These are phyloP conservation scores for Parnassius mnemosyne DNA, from an alignment of 2,888 invertebrate species.

Conservation along the genomic window DNA sequence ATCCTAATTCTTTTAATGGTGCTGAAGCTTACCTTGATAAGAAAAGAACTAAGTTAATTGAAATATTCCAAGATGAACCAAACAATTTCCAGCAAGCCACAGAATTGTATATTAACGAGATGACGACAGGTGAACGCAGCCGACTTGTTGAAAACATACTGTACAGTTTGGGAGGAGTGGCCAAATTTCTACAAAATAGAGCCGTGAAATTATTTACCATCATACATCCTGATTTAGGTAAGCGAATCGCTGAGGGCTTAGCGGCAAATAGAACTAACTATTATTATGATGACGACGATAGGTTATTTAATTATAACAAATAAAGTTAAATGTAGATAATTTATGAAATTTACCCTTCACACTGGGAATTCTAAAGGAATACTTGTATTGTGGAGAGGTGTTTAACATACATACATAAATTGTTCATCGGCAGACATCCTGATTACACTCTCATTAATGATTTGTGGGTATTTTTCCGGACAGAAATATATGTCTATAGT, in stretches of 20 bases:
- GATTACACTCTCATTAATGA: too few relatives aligned
- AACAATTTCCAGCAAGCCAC: slow-evolving; percentile 93
- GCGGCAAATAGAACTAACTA: slow-evolving; percentile 41
- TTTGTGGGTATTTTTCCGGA: too few relatives aligned
- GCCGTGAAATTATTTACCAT: slow-evolving; percentile 89
- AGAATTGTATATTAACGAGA: slow-evolving; percentile 86
- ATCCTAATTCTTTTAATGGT: slow-evolving; percentile 95
- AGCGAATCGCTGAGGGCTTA: slow-evolving; percentile 47
- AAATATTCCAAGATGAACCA: slow-evolving; percentile 85
- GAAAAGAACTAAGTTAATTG: slow-evolving; percentile 72
- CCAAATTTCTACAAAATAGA: slow-evolving; percentile 74
- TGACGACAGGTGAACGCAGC: slow-evolving; percentile 86
- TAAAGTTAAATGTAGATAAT: too few relatives aligned
- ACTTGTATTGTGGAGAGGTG: too few relatives aligned
- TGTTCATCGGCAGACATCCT: too few relatives aligned
- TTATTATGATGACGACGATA: slow-evolving; percentile 35
- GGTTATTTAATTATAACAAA: slow-evolving; percentile 19
- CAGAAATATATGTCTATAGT: too few relatives aligned
- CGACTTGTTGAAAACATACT: slow-evolving; percentile 90
- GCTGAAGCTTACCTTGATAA: slow-evolving; percentile 84
- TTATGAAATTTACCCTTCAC: not conserved
- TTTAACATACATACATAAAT: too few relatives aligned
- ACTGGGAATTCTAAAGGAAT: too few relatives aligned
- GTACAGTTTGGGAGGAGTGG: slow-evolving; percentile 85
- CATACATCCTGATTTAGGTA: slow-evolving; percentile 89